These are phyloP conservation scores for Drosophila pandora DNA, from an alignment of 1,140 invertebrate species.

Conservation along the genomic window DNA sequence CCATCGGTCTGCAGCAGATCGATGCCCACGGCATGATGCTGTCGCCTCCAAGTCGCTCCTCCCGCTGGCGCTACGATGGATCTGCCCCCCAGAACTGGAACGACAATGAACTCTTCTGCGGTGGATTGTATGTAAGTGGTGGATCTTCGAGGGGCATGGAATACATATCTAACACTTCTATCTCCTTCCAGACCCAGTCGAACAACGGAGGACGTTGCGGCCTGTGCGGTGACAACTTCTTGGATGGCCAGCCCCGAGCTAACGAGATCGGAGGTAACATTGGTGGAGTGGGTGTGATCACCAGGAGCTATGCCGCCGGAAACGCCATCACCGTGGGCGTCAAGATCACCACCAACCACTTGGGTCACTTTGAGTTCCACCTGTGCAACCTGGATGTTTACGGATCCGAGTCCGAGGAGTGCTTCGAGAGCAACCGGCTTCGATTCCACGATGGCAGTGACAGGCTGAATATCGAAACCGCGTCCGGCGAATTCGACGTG, in stretches of 20 bases:
- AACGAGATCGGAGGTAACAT: conserved; percentile 88
- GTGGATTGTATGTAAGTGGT: conserved; percentile 85
- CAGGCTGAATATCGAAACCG: conserved; percentile 55
- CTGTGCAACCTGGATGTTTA: conserved; percentile 85
- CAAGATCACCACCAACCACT: conserved; percentile 85
- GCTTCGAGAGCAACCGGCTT: conserved; percentile 85
- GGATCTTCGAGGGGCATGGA: neutral
- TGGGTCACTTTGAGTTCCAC: conserved; percentile 85
- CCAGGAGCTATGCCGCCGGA: conserved; percentile 73
- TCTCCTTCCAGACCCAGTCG: conserved; percentile 39
- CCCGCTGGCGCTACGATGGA: conserved; percentile 87
- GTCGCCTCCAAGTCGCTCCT: conserved; percentile 87
- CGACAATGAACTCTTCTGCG: conserved; percentile 89
- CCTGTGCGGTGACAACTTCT: conserved; percentile 86
- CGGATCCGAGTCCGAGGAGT: conserved; percentile 86
- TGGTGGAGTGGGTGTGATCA: conserved; percentile 85
- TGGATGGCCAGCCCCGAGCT: conserved; percentile 84
- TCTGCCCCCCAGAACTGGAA: conserved; percentile 86
- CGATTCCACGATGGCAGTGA: conserved; percentile 84
- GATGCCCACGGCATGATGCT: conserved; percentile 88
- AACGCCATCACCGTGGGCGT: conserved; percentile 81
- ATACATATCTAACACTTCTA: no score
- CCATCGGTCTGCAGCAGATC: conserved; percentile 64
- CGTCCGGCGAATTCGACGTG: conserved; percentile 79
- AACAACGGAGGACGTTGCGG: conserved; percentile 86